Evolutionary conservation across 2,113 vertebrate genomes (phyloP), one percentile per base, ranked within the genome.

Genomic region (Vulpes lagopus): DNA sequence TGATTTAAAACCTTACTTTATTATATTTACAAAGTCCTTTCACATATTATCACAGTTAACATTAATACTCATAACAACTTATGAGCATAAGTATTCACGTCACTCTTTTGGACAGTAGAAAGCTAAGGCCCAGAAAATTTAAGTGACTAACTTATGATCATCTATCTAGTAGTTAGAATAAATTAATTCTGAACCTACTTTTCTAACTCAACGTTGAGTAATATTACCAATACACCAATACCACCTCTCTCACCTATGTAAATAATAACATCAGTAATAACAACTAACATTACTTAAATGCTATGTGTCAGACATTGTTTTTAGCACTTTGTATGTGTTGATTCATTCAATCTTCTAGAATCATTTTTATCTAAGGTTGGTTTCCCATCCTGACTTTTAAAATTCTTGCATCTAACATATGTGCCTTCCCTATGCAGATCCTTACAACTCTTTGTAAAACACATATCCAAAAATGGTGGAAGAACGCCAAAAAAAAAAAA

Each of bases 1-100:
- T 82, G 35, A 82, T 65, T 81, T 84, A 84, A 84, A 84, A 85
- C 7, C 27, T 71, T 79, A 67, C 19, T 89, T 95, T 43, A 89
- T 35, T 93, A 76, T 60, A 83, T 76, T 83, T 93, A 83, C 12
- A 78, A 83, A 79, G 4, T 12, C 38, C 10, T 74, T 96, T 83
- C 51, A 38, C 10, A 53, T 49, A 78, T 59, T 91, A 5, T 57
- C 14, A 35, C 79, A 69, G 86, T 82, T 53, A 30, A 55, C 7
- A 79, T 62, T 65, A 88, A 43, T 79, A 27, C 43, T 67, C 23
- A 4, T 59, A 60, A 69, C 20, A 64, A 73, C 5, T 14, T 57
- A 71, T 57, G 22, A 73, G 16, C 12, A 11, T 49, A 91, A 64
- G 7, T 35, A 86, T 22, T 23, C 2, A 12, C 86, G 14, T 73